Conservation (phyloP, 2,113 vertebrate species). For the Platysternon megacephalum region DNA sequence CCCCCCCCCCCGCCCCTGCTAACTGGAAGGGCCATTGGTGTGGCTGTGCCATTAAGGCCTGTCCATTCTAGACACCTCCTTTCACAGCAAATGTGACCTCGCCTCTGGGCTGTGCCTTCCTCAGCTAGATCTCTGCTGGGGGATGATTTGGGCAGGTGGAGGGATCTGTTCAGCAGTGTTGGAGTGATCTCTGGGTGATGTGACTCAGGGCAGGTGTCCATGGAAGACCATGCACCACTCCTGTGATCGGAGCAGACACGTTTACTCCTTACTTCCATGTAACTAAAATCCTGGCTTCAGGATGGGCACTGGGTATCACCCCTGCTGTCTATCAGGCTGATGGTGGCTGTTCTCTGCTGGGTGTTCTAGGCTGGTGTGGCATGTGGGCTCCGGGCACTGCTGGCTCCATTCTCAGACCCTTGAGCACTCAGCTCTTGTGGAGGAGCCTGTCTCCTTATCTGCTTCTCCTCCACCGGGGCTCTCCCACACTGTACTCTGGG, state of each 20-base stretch:
- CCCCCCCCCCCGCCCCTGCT: background rate
- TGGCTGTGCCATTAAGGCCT: background rate
- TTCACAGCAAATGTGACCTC: background rate
- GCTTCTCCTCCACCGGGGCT: rapidly evolving
- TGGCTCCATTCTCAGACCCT: background rate
- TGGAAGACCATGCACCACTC: background rate
- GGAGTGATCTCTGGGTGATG: background rate
- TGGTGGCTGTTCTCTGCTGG: background rate
- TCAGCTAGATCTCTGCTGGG: background rate
- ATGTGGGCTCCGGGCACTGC: background rate
- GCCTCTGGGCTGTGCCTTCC: background rate
- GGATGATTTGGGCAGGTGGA: background rate
- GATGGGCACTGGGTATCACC: background rate
- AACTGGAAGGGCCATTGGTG: background rate
- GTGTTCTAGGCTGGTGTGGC: background rate
- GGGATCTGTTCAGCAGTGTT: no score
- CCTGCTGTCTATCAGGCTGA: background rate
- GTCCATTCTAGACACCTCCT: background rate
- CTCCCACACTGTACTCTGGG: rapidly evolving
- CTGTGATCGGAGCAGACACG: background rate
- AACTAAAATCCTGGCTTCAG: background rate
- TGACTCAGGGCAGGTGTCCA: background rate
- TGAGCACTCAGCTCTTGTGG: background rate
- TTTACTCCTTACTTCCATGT: no score
- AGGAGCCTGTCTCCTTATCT: no score